Evolutionary conservation across 2,113 vertebrate species (phyloP).

Genomic region (Oryzias javanicus): DNA sequence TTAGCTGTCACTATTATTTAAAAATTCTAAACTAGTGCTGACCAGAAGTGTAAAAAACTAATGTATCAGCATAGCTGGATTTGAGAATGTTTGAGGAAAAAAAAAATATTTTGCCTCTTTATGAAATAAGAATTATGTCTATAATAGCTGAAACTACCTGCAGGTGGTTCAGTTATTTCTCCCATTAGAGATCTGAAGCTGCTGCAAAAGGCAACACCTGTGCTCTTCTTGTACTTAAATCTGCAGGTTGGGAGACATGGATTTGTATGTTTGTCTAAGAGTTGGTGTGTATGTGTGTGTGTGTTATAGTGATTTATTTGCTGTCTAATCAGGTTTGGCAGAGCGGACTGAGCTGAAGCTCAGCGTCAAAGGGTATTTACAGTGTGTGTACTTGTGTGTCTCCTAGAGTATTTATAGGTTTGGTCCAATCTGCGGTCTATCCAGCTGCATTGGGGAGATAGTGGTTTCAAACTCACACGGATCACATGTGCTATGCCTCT

Average conservation of each 20-base stretch:
- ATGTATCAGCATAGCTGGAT: too few species aligned
- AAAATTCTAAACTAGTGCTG: too few species aligned
- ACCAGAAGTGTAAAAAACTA: too few species aligned
- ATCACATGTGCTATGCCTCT: constrained; percentile 19
- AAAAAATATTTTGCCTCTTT: constrained; percentile 5
- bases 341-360: constrained; percentile 53
- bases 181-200: constrained; percentile 16
- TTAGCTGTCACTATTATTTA: too few species aligned
- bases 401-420: constrained; percentile 63
- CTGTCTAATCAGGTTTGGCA: constrained; percentile 67
- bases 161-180: constrained; percentile 21
- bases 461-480: constrained; percentile 45
- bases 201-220: constrained; percentile 1
- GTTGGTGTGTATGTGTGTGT: constrained; percentile 11
- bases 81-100: too few species aligned
- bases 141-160: constrained; percentile 9
- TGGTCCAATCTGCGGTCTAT: constrained; percentile 60
- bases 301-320: constrained; percentile 62
- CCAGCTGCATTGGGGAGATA: constrained; percentile 68
- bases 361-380: constrained; percentile 63
- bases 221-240: background rate
- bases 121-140: constrained; percentile 14
- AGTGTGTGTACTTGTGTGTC: constrained; percentile 39
- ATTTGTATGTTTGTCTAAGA: constrained; percentile 6
- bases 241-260: constrained; percentile 1